Base-by-base conservation (phyloP, 1,140 invertebrate species). In the Chrysomallon squamiferum region DNA sequence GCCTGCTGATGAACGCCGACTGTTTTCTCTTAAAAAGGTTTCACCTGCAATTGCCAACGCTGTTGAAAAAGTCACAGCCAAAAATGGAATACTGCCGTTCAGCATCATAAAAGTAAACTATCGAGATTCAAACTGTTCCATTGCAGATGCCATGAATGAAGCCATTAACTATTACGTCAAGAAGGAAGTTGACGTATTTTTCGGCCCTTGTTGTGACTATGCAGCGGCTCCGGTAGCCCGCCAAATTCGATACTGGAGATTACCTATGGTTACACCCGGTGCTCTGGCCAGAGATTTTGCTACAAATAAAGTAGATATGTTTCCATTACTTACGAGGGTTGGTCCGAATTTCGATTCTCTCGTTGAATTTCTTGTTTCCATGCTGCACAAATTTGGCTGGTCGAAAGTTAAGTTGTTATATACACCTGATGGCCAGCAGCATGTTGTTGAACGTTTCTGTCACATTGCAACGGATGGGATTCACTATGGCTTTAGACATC, bases 151-250 rank as follows among this genome's bases (percentile, higher is more conserved):
- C 20, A 74, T 74, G 58, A 75, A 76, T 45, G 71, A 71, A 45
- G 74, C 74, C 7, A 75, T 80, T 32, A 72, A 72, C 32, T 78
- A 71, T 56, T 78, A 72, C 61, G 59, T 75, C 7, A 30, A 67
- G 7, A 68, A 68, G 41, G 57, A 71, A 43, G 65, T 73, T 27
- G 93, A 96, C 86, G 93, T 92, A 0, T 93, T 96, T 78, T 89
- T 96, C 76, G 95, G 95, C 0, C 92, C 95, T 1, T 90, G 94
- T 6, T 96, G 94, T 84, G 93, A 95, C 72, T 97, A 95, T 83
- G 93, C 93, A 1, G 89, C 95, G 61, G 94, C 94, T 0, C 94
- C 94, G 0, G 92, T 96, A 5, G 92, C 93, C 1, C 87, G 95
- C 9, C 73, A 76, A 69, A 69, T 67, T 25, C 56, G 61, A 32